Conservation (phyloP, 2,888 invertebrate genomes). For the Schizotus pectinicornis region DNA sequence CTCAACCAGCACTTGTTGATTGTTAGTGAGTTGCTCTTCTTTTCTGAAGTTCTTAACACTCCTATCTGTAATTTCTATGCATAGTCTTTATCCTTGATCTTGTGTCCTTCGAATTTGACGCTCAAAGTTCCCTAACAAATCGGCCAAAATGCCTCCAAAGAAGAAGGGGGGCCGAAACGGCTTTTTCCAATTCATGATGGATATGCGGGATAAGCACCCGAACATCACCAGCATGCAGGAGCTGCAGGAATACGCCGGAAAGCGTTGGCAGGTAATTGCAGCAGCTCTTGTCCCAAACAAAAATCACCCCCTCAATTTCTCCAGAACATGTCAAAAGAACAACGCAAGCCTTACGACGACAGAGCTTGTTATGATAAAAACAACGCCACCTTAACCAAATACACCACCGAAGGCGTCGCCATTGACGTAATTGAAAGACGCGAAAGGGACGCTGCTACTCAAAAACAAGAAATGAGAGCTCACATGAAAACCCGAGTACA, state of each 20-base stretch:
- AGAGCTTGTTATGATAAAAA: constrained; percentile 1
- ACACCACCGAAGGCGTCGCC: constrained; percentile 14
- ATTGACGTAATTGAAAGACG: constrained; percentile 34
- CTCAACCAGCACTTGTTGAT: too few species aligned
- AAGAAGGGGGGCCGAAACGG: constrained; percentile 36
- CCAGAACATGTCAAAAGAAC: constrained; percentile 7
- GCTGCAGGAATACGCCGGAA: constrained; percentile 15
- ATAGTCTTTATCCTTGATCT: too few species aligned
- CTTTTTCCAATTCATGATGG: constrained; percentile 40
- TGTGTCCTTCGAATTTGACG: too few species aligned
- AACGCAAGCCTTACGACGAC: constrained; percentile 8
- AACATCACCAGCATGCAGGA: constrained; percentile 31
- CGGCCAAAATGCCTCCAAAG: constrained; percentile 37
- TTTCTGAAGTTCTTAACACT: too few species aligned
- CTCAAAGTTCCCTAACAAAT: too few species aligned
- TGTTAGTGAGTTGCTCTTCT: too few species aligned
- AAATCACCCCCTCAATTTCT: neutral
- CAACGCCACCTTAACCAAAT: neutral
- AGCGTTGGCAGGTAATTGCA: constrained; percentile 19
- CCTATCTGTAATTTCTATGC: too few species aligned
- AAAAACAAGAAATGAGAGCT: constrained; percentile 36
- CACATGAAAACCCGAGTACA: constrained; percentile 23
- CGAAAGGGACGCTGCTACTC: constrained; percentile 27
- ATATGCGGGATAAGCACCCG: constrained; percentile 34
- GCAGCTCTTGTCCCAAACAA: too few species aligned